Base-by-base conservation (phyloP, 2,113 vertebrate genomes). In the Oxyura jamaicensis region DNA sequence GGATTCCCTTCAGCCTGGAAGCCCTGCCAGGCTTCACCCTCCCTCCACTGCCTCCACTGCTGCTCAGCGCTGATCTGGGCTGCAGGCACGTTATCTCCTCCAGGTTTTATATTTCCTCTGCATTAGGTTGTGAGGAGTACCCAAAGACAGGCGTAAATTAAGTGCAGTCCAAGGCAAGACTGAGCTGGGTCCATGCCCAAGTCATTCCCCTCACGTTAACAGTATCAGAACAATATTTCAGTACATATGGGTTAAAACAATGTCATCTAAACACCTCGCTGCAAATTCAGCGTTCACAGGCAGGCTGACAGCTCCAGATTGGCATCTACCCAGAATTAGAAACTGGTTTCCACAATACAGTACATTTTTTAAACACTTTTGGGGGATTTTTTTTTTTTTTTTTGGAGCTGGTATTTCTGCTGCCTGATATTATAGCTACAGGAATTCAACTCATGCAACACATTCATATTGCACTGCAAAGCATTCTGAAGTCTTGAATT, bases 381-480 rank as follows among this genome's bases (percentile, higher is more conserved):
- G 44, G 42, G 42, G 26, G 17, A 13, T 21, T 41, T 62, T 60
- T 46, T 46, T 20, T 21, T 21, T 46, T 46, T 46, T 46, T 21
- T 46, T 10, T 44, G 41, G 7, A 0, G 0, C 23, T 83, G 75
- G 22, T 83, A 78, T 83, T 79, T 94, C 31, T 59, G 59, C 29
- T 78, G 42, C 12, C 12, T 72, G 83, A 42, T 65, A 50, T 44
- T 74, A 50, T 28, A 90, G 29, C 83, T 91, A 78, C 42, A 95
- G 77, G 44, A 91, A 82, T 86, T 84, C 48, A 92, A 22, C 26
- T 92, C 88, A 88, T 5, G 33, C 74, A 90, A 93, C 22, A 52
- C 6, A n/a, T 63, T 83, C 29, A 19, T 78, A 26, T 84, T 94
- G 71, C 76, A 88, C 3, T 67, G 52, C 48, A 73, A 95, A 91